Evolutionary conservation across 2,888 invertebrate species (phyloP), one percentile per base, ranked within the genome.

Genomic region (Willowsia nigromaculata): DNA sequence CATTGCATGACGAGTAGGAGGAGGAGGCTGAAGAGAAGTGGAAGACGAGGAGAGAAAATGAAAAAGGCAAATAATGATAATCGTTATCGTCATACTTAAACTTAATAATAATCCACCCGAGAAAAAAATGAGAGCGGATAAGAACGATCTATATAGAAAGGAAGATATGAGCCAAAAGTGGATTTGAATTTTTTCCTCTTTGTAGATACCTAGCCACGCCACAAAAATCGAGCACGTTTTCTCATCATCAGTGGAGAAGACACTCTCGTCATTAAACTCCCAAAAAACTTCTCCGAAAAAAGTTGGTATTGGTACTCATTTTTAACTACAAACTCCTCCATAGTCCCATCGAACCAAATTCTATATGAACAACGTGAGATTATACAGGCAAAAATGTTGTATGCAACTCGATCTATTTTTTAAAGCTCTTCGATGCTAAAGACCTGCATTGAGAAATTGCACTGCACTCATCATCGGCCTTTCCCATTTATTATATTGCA

Each of bases 31-130:
- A 18, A 53, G 53, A n/a, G 27, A 59, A 9, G 7, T 5, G 59
- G 59, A 25, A 25, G 59, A 59, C 9, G 27, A 27, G 27, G 59
- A 50, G 59, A 59, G 25, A 56, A 59, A 59, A 59, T 59, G 59
- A 27, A 59, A 59, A 59, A 25, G 59, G 59, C 59, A 59, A 59
- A 59, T 59, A 59, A 59, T 59, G 59, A 59, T 59, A 59, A 59
- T 59, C 59, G 59, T 59, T 59, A 59, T 59, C 59, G 59, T 59
- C 59, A 59, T 59, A 59, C 59, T 59, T 59, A 59, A 59, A 59
- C 59, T 59, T 59, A 59, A 78, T 78, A 78, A 78, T 71, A 78
- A 78, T 78, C 78, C 78, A 56, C 53, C 53, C 53, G 50, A 9
- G 43, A 56, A 25, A 59, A n/a, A 59, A 59, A 59, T 59, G 59